Evolutionary conservation across 1,140 invertebrate species (phyloP), one percentile per base, ranked within the genome.

Genomic region (Dermatophagoides farinae): DNA sequence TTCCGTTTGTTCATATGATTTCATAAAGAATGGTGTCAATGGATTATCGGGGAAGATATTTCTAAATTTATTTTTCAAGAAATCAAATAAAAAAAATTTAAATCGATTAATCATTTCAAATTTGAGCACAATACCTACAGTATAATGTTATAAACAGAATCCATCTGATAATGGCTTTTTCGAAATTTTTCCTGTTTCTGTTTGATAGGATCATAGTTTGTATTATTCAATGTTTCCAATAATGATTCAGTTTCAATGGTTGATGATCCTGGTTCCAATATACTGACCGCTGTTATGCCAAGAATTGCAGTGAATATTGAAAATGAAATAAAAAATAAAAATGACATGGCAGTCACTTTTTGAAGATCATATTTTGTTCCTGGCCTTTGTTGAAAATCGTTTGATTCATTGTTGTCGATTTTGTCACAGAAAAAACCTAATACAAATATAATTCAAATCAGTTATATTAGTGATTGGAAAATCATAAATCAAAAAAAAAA

Each of bases 31-130:
- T 5, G 61, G 60, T 52, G 57, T 43, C 10, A 65, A 47, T 6
- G 64, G 60, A 22, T 65, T 65, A 22, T 61, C 50, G 6, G 64
- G 64, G 18, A 65, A 38, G 23, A 61, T 57, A 51, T 65, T 65
- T 57, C 64, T 65, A n/a, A n/a, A n/a, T n/a, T n/a, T n/a, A n/a
- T n/a, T n/a, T n/a, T n/a, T n/a, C 37, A 12, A 61, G 58, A 6
- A 23, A 37, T 46, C 51, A 12, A 53, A 39, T 14, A 39, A 20
- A 4, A 51, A 22, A 5, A 51, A 51, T 51, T 51, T 51, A n/a
- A n/a, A n/a, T 16, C 18, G 1, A 31, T 52, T n/a, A 52, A 52
- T 16, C 25, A 54, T 25, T 39, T 54, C n/a, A 25, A 39, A 54
- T n/a, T 4, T 37, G n/a, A 18, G 1, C 10, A 39, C 1, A 18